These are phyloP conservation scores for Drosophila nr. perissopoda DNA, from an alignment of 2,888 invertebrate species.

Conservation along the genomic window DNA sequence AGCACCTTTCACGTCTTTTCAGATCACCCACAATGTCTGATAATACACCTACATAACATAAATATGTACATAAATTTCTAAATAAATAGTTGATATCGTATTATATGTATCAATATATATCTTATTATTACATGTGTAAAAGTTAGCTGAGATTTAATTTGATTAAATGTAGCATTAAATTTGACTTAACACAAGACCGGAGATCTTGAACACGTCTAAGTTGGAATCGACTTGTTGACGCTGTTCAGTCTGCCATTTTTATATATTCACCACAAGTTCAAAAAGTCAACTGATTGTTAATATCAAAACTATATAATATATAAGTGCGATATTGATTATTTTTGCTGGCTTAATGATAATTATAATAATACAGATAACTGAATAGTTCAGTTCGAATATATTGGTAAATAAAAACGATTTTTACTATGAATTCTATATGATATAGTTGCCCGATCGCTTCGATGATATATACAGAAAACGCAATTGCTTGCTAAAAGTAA, in stretches of 20 bases:
- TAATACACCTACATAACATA: background rate
- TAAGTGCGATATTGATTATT: background rate
- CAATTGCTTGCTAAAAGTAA: background rate
- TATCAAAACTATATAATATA: background rate
- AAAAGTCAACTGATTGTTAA: background rate
- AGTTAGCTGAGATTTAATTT: background rate
- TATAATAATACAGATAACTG: background rate
- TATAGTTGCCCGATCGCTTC: background rate
- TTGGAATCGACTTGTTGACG: background rate
- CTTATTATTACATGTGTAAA: background rate
- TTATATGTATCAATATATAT: background rate
- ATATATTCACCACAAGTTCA: background rate
- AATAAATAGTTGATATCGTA: background rate
- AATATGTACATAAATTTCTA: background rate
- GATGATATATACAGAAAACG: background rate
- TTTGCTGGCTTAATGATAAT: background rate
- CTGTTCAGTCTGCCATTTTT: background rate
- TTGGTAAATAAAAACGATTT: background rate
- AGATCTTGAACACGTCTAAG: background rate
- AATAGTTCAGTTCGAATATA: background rate
- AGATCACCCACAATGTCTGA: background rate
- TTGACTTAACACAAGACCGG: background rate
- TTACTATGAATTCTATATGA: background rate
- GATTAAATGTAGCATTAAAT: background rate
- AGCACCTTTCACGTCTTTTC: background rate